A percentile compares a stretch with the other conserved stretches of the same genome.
phyloP scores from a whole-genome alignment of 1,140 invertebrate genomes.

The Yoshiicerus persimilis region DNA sequence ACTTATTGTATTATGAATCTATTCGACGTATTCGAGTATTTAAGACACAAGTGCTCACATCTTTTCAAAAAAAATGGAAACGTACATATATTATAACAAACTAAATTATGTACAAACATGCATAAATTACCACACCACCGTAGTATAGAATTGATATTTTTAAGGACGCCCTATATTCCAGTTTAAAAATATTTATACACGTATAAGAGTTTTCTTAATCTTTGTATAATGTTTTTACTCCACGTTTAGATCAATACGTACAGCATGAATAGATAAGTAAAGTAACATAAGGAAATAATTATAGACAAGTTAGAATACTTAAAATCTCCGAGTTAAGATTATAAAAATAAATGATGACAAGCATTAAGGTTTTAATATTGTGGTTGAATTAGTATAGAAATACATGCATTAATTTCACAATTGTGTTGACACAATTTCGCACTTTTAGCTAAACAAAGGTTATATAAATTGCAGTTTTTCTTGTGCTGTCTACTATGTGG shows the following conservation, averaged over 20 bases:
- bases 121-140: background rate
- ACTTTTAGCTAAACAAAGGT: too few species aligned
- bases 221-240: background rate
- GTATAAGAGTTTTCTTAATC: background rate
- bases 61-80: background rate
- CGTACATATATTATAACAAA: background rate
- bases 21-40: too few species aligned
- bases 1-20: background rate
- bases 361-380: background rate
- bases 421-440: too few species aligned
- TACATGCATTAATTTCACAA: too few species aligned
- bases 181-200: background rate
- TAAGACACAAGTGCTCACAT: too few species aligned
- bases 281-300: background rate
- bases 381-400: too few species aligned
- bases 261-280: background rate
- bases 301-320: background rate
- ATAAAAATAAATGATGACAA: too few species aligned
- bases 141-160: background rate
- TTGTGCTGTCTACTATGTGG: too few species aligned
- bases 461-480: too few species aligned
- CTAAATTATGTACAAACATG: too few species aligned
- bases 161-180: background rate
- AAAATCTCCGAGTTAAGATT: background rate
- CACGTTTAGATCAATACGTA: background rate